Percentiles rank a stretch among this genome's conserved stretches.
Evolutionary conservation across 2,113 vertebrate species (phyloP).

Genomic region (Cryptoleucopteryx plumbea): DNA sequence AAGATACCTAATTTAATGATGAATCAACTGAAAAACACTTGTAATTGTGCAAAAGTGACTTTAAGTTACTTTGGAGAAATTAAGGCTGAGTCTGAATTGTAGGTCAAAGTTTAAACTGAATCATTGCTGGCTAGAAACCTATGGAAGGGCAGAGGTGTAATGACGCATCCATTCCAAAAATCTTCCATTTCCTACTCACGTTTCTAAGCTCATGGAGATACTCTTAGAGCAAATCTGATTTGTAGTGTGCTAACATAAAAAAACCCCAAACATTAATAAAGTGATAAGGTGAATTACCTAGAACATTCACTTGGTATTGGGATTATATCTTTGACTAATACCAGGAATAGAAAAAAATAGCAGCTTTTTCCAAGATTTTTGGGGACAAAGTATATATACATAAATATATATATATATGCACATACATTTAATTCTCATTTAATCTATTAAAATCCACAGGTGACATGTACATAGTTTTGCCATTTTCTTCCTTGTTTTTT

Average conservation of each 20-base stretch:
- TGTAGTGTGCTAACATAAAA: neutral
- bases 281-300: neutral
- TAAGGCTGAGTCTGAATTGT: neutral
- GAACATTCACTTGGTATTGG: neutral
- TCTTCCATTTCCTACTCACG: neutral
- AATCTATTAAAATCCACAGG: neutral
- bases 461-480: neutral
- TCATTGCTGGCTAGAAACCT: neutral
- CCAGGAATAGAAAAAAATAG: neutral
- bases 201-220: neutral
- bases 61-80: neutral
- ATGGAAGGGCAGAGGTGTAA: neutral
- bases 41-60: neutral
- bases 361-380: neutral
- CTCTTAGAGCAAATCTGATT: neutral
- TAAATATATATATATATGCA: neutral
- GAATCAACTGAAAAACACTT: neutral
- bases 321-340: neutral
- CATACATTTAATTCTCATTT: neutral
- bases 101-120: neutral
- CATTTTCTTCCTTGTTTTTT: neutral
- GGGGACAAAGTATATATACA: neutral
- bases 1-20: neutral
- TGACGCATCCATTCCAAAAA: neutral
- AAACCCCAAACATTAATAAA: neutral